Evolutionary conservation across 2,888 invertebrate species (phyloP), one percentile per base, ranked within the genome.

Genomic region (Sinopyrophorus schimmeli): DNA sequence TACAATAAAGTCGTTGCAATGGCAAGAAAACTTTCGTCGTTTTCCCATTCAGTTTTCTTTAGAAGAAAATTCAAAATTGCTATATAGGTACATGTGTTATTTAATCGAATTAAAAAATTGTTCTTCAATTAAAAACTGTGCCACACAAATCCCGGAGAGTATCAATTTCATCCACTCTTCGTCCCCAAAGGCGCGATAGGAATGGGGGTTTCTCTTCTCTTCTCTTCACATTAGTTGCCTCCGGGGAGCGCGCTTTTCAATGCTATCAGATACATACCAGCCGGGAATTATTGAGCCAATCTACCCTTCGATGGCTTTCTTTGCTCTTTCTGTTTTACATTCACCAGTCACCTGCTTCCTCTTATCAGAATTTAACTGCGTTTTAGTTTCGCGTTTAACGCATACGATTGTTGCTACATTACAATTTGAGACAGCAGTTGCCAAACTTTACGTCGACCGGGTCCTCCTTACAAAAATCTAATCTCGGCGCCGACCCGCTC

Each of bases 211-310:
- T 34, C 38, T 31, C 38, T 37, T 34, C 38, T 31, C 38, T 37
- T 44, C 34, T 24, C 42, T 42, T 32, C 31, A 39, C 39, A 39
- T 47, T 47, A 39, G 47, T 14, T 39, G 44, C 38, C 47, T 26
- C 39, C 31, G 37, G 28, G 32, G 35, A 40, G 41, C 24, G 32
- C 41, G 28, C 27, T 37, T n/a, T 48, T 42, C 48, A 41, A 41
- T 41, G 48, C 30, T 48, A 48, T 48, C 48, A 35, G 48, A 48
- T 47, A 39, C 31, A 39, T 47, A 26, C n/a, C 47, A 47, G 47
- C 38, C 24, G 17, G 39, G 47, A 47, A 42, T 48, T 48, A 48
- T 48, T 35, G 34, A 41, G 23, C 41, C 41, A 42, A 48, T 42
- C 39, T 15, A 30, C 31, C 41, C 41, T 16, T 20, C 32, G 42